These are phyloP conservation scores for Petrocephalus microphthalmus DNA, from an alignment of 2,113 vertebrate species.

Conservation along the genomic window DNA sequence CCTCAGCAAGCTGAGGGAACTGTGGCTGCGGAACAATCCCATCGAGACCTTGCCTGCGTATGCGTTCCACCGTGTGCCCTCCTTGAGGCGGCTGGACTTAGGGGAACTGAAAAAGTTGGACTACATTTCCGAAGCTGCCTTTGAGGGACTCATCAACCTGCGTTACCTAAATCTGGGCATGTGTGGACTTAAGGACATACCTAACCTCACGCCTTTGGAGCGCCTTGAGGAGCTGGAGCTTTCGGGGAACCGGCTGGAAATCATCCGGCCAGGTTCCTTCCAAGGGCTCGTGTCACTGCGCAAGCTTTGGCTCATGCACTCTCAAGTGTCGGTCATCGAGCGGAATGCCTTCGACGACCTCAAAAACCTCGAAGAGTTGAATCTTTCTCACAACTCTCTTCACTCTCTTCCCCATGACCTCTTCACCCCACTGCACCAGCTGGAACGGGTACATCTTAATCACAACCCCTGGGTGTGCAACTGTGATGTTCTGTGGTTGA, in stretches of 20 bases:
- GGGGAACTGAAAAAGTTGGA: constrained; percentile 87
- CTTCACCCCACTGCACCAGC: constrained; percentile 84
- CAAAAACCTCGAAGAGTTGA: constrained; percentile 89
- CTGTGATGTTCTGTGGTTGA: constrained; percentile 92
- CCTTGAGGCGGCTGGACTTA: constrained; percentile 80
- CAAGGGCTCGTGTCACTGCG: constrained; percentile 82
- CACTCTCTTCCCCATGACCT: constrained; percentile 93
- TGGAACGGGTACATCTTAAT: constrained; percentile 91
- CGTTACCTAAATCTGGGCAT: constrained; percentile 93
- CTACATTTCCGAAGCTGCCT: constrained; percentile 93
- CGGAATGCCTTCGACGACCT: constrained; percentile 95
- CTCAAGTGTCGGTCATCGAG: constrained; percentile 83
- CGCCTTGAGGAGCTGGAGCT: constrained; percentile 86
- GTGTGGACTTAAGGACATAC: constrained; percentile 94
- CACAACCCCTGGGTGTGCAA: constrained; percentile 97
- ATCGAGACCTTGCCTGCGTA: constrained; percentile 91
- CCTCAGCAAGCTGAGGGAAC: constrained; percentile 88
- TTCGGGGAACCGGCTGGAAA: constrained; percentile 82
- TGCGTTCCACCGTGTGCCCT: constrained; percentile 93
- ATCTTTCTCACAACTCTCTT: constrained; percentile 89
- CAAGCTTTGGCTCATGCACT: constrained; percentile 96
- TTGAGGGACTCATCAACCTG: constrained; percentile 88
- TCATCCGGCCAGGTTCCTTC: constrained; percentile 84
- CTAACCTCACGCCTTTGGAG: constrained; percentile 82
- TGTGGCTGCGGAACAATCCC: constrained; percentile 93